Conservation (phyloP, 1,140 invertebrate genomes). For the Eupristina koningsbergeri region DNA sequence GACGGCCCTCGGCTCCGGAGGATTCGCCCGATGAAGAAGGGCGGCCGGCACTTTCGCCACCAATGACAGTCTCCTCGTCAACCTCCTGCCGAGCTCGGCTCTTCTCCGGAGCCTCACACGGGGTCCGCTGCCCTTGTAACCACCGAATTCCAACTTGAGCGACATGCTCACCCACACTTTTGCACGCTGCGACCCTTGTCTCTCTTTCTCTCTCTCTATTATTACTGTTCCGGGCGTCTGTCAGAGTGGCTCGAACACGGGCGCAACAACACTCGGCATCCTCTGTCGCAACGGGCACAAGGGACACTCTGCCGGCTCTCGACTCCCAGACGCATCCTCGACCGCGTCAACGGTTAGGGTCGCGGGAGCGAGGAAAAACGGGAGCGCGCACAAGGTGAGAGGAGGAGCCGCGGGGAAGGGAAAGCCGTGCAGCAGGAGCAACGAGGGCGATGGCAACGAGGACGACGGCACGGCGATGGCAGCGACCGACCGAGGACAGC, state of each 20-base stretch:
- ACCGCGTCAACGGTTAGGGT: background rate
- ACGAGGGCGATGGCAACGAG: constrained; percentile 35
- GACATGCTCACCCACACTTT: constrained; percentile 41
- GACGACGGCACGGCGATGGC: too few relatives aligned
- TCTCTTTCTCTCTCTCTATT: background rate
- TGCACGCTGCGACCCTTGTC: background rate
- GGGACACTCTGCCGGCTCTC: background rate
- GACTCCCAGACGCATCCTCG: background rate
- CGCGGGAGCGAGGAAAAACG: background rate
- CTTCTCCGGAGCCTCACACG: constrained; percentile 63
- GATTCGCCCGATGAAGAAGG: constrained; percentile 65
- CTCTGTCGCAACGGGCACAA: too few relatives aligned
- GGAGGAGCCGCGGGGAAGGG: background rate
- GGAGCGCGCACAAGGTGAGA: background rate
- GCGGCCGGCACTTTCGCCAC: constrained; percentile 73
- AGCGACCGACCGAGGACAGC: constrained; percentile 30
- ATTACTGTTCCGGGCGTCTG: too few relatives aligned
- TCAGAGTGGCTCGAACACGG: background rate
- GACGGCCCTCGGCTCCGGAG: constrained; percentile 63
- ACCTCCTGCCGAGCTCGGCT: constrained; percentile 69
- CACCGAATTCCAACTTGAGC: constrained; percentile 66
- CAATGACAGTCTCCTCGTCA: constrained; percentile 73
- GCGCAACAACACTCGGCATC: background rate
- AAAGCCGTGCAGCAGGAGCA: background rate
- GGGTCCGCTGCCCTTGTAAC: constrained; percentile 63